Evolutionary conservation across 92 coral and sea anemone genomes (phyloP).

Genomic region (Zoanthus solanderi): DNA sequence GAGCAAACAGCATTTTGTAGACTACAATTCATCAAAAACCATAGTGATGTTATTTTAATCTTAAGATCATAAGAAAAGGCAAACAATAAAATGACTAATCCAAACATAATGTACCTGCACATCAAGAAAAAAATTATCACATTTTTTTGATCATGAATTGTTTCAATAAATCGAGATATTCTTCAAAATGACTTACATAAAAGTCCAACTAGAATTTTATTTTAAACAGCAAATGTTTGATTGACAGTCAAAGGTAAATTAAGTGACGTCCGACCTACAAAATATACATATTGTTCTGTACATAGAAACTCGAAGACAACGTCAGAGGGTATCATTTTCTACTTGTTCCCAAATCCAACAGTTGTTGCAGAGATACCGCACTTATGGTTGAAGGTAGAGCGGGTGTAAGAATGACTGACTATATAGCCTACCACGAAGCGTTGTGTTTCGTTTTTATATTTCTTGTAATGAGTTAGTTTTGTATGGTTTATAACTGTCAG

Average conservation of each 20-base stretch:
- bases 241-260: too few species aligned
- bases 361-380: neutral
- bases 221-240: neutral
- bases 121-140: too few species aligned
- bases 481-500: neutral
- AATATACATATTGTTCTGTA: neutral
- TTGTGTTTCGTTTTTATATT: neutral
- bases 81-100: too few species aligned
- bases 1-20: too few species aligned
- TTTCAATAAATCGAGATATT: too few species aligned
- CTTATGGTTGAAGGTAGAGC: neutral
- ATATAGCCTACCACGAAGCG: neutral
- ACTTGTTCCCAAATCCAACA: neutral
- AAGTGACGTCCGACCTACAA: neutral
- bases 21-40: too few species aligned
- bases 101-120: too few species aligned
- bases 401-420: neutral
- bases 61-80: too few species aligned
- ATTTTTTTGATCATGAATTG: too few species aligned
- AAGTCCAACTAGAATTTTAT: too few species aligned
- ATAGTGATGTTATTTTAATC: too few species aligned
- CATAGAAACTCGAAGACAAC: neutral
- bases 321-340: neutral
- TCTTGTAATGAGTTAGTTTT: neutral
- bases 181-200: too few species aligned